These are phyloP conservation scores for Eulithis prunata DNA, from an alignment of 2,888 invertebrate genomes.

Conservation along the genomic window DNA sequence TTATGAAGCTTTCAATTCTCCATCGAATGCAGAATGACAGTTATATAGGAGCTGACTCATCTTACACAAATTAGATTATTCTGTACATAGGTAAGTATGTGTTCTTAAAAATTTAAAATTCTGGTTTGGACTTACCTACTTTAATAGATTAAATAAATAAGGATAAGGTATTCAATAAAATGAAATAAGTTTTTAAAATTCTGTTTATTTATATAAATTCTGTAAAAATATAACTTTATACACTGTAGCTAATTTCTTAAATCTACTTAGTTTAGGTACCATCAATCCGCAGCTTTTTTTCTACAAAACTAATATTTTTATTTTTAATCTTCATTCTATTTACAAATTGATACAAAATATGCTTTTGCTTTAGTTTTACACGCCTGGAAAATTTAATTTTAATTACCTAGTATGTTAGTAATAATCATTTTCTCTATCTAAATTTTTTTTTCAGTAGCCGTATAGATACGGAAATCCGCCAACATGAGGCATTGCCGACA, in stretches of 20 bases:
- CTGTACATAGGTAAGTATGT: too few relatives aligned
- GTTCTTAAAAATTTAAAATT: too few relatives aligned
- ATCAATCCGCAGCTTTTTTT: constrained; percentile 7
- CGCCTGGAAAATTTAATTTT: too few relatives aligned
- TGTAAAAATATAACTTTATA: constrained; percentile 25
- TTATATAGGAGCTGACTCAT: too few relatives aligned
- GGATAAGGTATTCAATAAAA: background rate
- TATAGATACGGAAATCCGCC: constrained; percentile 81
- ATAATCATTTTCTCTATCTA: background rate
- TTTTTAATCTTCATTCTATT: too few relatives aligned
- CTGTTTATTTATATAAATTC: constrained; percentile 20
- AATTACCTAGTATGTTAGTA: too few relatives aligned
- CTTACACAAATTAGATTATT: too few relatives aligned
- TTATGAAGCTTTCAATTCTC: too few relatives aligned
- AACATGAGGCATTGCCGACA: constrained; percentile 79
- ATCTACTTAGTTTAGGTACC: constrained; percentile 10
- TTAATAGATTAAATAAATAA: background rate
- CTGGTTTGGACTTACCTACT: too few relatives aligned
- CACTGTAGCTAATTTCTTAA: constrained; percentile 18
- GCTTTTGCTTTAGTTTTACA: too few relatives aligned
- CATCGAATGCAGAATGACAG: too few relatives aligned
- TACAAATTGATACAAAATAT: too few relatives aligned
- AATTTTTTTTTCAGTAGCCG: constrained; percentile 71
- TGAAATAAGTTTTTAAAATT: background rate
- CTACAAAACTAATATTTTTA: background rate